phyloP scores from a whole-genome alignment of 2,888 invertebrate species.

The Oligia latruncula region DNA sequence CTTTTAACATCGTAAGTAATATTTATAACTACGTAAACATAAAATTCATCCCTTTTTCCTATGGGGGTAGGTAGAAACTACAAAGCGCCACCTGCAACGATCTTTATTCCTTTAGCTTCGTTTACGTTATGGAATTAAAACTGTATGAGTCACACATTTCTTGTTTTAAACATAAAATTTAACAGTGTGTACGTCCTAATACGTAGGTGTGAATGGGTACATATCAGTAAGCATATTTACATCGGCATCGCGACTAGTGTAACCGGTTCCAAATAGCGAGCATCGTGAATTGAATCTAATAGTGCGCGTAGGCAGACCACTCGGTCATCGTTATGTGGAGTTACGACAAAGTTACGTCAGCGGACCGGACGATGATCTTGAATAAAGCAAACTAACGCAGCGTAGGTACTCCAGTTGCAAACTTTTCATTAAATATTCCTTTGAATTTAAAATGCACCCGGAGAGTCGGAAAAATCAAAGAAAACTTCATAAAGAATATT shows the following conservation, averaged over 20 bases:
- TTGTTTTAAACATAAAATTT: conserved; percentile 1
- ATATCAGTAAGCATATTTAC: conserved; percentile 63
- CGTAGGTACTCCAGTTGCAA: conserved; percentile 1
- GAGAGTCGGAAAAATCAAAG: not conserved
- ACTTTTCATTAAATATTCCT: conserved; percentile 31
- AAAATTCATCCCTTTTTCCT: not conserved
- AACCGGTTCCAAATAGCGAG: conserved; percentile 69
- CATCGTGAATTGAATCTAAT: conserved; percentile 78
- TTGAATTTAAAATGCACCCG: conserved; percentile 24
- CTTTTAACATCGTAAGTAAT: not conserved
- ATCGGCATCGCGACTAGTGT: conserved; percentile 59
- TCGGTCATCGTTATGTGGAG: conserved; percentile 64
- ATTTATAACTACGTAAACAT: not conserved
- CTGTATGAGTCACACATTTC: not conserved
- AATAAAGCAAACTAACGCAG: conserved; percentile 16
- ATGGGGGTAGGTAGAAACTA: no score
- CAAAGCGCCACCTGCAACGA: no score
- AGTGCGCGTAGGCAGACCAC: conserved; percentile 77
- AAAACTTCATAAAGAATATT: conserved; percentile 34
- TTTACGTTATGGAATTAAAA: no score
- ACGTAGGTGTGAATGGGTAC: conserved; percentile 55
- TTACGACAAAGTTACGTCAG: conserved; percentile 65
- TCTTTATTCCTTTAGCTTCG: no score
- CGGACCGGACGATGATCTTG: conserved; percentile 31
- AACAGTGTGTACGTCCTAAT: not conserved